Base-by-base conservation (phyloP, 1,140 invertebrate genomes). In the Drosophila kanapiae region DNA sequence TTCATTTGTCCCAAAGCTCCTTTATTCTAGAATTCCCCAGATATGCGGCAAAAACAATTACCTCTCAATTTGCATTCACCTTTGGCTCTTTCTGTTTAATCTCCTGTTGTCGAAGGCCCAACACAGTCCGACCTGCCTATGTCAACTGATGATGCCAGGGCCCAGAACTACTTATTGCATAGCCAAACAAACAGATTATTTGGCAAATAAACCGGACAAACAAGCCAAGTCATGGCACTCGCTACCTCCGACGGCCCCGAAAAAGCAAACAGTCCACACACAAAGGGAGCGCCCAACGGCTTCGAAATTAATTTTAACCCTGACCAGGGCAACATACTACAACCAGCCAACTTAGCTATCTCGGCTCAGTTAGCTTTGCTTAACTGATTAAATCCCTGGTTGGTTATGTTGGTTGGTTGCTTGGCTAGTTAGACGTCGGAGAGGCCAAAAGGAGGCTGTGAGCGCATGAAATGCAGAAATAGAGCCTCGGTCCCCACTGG, bases 131-230 rank as follows among this genome's bases (percentile, higher is more conserved):
- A 37, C 27, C 69, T 37, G 69, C 43, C 69, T 71, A 60, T 60
- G 69, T 72, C 69, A 59, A 72, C 65, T 49, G 47, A 43, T 49
- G 65, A 54, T 35, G 53, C 29, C 18, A 0, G 9, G 38, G 18
- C 14, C 53, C n/a, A 43, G 53, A 72, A 74, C 70, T 74, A 72
- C 67, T 74, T 74, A 74, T 74, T 74, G 70, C 70, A 72, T 72
- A 58, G 70, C 68, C 70, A 74, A 74, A 74, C 68, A 74, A 74
- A 60, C 70, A 74, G 70, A 74, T 74, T 74, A 74, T 74, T 74
- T 74, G 68, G 68, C 69, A 74, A 74, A 74, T 74, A 74, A 74
- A 45, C 54, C 54, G 16, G n/a, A 49, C 67, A 72, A 72, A 74
- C 70, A 74, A 42, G 23, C 37, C 67, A 72, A 59, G 53, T 37